Base-by-base conservation (phyloP, 1,140 invertebrate genomes). In the Onthophagus taurus region DNA sequence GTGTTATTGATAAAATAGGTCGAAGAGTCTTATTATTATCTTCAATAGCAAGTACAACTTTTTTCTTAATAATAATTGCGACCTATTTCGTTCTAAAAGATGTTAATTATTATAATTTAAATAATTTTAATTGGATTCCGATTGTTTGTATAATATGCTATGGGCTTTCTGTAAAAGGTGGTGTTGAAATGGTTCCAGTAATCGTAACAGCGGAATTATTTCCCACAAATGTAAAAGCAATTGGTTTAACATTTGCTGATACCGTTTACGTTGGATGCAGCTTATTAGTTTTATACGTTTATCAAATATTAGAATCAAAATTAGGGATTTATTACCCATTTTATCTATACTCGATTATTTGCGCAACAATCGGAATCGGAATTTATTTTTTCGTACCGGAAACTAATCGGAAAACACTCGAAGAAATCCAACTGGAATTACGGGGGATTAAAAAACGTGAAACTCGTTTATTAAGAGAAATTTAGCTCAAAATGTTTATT, bases 401-500 rank as follows among this genome's bases (percentile, higher is more conserved):
- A 63, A 87, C 83, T 0, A 85, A 83, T 62, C 81, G 81, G 0
- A 81, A 79, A 53, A 72, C 69, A 5, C 60, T 86, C 8, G 79
- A 85, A 42, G 73, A 39, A 39, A 39, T 39, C 24, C 37, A 39
- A 18, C 3, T 39, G 4, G n/a, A n/a, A n/a, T n/a, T n/a, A n/a
- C n/a, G n/a, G n/a, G n/a, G n/a, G n/a, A n/a, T n/a, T n/a, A n/a
- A n/a, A n/a, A n/a, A n/a, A n/a, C n/a, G n/a, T n/a, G n/a, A n/a
- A n/a, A n/a, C n/a, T n/a, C n/a, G n/a, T n/a, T n/a, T n/a, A n/a
- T n/a, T n/a, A n/a, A n/a, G n/a, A n/a, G n/a, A n/a, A n/a, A n/a
- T n/a, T n/a, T n/a, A n/a, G n/a, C n/a, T n/a, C n/a, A n/a, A n/a
- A n/a, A n/a, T n/a, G n/a, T n/a, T n/a, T n/a, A n/a, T n/a, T n/a